Evolutionary conservation across 2,888 invertebrate genomes (phyloP), one percentile per base, ranked within the genome.

Genomic region (Amphipyra tragopoginis): DNA sequence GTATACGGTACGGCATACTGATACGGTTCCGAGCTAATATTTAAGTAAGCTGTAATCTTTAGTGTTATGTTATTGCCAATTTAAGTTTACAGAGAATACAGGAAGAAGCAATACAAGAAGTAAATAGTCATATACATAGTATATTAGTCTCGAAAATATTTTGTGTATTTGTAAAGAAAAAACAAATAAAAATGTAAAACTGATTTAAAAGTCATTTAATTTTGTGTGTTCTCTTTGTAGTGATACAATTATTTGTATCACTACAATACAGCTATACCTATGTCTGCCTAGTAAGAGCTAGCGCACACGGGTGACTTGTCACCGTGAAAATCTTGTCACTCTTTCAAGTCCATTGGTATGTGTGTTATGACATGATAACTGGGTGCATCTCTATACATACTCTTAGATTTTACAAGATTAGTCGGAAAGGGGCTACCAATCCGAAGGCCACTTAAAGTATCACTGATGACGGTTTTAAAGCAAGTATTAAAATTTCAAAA

Each of bases 121-220:
- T 34, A 39, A 42, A 54, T 55, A 56, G 51, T 59, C 21, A 59
- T 64, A 74, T 48, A 57, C 14, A 51, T 70, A 66, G 21, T 29
- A 2, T 29, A 51, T 66, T 50, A 45, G 52, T 54, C 69, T 58
- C 49, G 44, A 58, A 65, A 39, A 72, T 71, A 69, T 72, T 72
- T 71, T 71, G 15, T 68, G 65, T 70, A 68, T 52, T 70, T 70
- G 56, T 66, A 65, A 57, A 52, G 42, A 53, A 45, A 50, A 67
- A 63, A 14, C 4, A 14, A 69, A 66, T 66, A 70, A 70, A 62
- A 63, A 51, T 50, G 11, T 49, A 72, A 65, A 68, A 64, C 39
- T 44, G 38, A 14, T 11, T 0, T 5, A 47, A 47, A 47, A 8
- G 0, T 48, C 3, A 10, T 15, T 36, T 8, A 5, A 7, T 36